Evolutionary conservation across 2,797 vertebrate species (phyloP).

Genomic region (Pyrocephalus nanus): DNA sequence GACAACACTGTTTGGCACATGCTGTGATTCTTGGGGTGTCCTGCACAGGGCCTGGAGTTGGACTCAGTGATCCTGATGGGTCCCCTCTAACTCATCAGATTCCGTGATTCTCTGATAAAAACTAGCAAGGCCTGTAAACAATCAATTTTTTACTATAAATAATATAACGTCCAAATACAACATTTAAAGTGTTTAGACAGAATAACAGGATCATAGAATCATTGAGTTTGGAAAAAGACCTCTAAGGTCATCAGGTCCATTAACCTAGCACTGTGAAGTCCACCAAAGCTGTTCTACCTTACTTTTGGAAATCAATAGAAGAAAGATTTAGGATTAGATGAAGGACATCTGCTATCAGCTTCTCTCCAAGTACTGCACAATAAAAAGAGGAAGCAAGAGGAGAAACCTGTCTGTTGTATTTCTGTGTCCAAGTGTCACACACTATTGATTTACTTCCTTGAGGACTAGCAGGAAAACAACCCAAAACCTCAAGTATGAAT

Average conservation of each 20-base stretch:
- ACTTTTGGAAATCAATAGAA: constrained; percentile 48
- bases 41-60: not conserved
- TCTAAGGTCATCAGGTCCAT: not conserved
- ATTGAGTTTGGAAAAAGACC: not conserved
- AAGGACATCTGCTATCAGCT: constrained; percentile 3
- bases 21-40: not conserved
- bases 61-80: not conserved
- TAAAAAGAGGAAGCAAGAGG: not conserved
- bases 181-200: not conserved
- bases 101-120: not conserved
- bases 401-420: not conserved
- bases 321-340: constrained; percentile 47
- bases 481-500: constrained; percentile 10
- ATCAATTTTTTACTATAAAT: not conserved
- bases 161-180: not conserved
- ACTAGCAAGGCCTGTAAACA: not conserved
- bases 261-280: not conserved
- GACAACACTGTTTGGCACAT: not conserved
- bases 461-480: constrained; percentile 16
- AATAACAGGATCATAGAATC: not conserved
- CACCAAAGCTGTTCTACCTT: not conserved
- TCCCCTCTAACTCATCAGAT: not conserved
- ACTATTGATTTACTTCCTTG: constrained; percentile 44
- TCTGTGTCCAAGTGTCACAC: constrained; percentile 11
- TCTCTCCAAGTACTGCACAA: not conserved